These are phyloP conservation scores for Drosophila yooni DNA, from an alignment of 2,888 invertebrate genomes.

Conservation along the genomic window DNA sequence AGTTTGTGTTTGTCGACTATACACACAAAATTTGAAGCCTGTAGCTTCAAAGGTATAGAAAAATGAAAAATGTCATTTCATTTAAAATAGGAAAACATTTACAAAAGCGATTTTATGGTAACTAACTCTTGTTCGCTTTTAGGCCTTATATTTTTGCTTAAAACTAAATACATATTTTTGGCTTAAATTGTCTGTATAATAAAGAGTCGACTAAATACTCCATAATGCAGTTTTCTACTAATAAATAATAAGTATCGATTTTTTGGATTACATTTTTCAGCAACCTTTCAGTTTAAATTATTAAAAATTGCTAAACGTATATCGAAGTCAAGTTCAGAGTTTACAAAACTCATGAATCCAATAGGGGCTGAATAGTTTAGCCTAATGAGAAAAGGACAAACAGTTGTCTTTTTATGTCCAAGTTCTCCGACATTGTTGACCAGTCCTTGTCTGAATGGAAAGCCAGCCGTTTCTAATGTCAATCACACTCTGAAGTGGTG, in stretches of 20 bases:
- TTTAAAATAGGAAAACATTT: neutral
- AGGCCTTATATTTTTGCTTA: neutral
- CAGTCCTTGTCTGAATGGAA: neutral
- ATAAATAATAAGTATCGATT: neutral
- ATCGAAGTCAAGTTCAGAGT: neutral
- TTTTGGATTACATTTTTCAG: neutral
- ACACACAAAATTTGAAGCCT: too few relatives aligned
- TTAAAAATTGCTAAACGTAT: neutral
- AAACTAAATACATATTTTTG: neutral
- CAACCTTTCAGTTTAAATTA: neutral
- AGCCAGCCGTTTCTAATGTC: neutral
- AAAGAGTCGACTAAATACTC: neutral
- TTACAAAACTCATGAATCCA: constrained; percentile 5
- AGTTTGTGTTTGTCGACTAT: too few relatives aligned
- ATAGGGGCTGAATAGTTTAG: neutral
- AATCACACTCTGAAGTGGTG: constrained; percentile 13
- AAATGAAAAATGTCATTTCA: too few relatives aligned
- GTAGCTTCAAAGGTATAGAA: too few relatives aligned
- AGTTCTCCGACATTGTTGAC: constrained; percentile 18
- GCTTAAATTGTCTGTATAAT: neutral
- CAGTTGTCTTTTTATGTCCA: neutral
- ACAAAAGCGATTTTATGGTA: neutral
- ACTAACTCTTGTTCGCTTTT: neutral
- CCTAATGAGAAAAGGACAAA: neutral
- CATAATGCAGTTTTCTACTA: neutral